Evolutionary conservation across 2,113 vertebrate genomes (phyloP).

Genomic region (Girardinichthys multiradiatus): DNA sequence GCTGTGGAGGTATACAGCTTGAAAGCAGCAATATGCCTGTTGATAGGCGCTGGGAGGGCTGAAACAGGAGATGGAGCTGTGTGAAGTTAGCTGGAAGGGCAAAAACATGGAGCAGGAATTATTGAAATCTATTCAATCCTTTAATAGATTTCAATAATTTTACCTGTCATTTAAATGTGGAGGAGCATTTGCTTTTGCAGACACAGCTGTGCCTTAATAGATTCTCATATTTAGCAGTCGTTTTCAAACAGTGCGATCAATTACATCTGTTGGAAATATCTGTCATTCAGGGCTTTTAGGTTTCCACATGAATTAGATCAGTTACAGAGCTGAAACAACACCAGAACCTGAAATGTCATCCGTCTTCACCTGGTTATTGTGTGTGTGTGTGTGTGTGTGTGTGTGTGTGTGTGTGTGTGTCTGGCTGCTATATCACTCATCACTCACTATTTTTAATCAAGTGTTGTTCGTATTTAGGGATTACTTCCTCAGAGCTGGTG

Average conservation of each 20-base stretch:
- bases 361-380: constrained; percentile 47
- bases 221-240: not conserved
- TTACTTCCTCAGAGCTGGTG: constrained; percentile 50
- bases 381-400: not conserved
- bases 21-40: no score
- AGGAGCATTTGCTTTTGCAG: not conserved
- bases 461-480: constrained; percentile 56
- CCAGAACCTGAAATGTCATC: constrained; percentile 45
- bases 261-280: constrained; percentile 46
- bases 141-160: no score
- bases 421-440: no score
- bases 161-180: not conserved
- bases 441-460: constrained; percentile 59
- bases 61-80: not conserved
- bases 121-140: not conserved
- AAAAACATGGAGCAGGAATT: not conserved
- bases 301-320: constrained; percentile 6
- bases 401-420: not conserved
- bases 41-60: no score
- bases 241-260: no score
- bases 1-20: no score
- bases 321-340: constrained; percentile 20
- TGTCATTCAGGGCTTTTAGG: constrained; percentile 28
- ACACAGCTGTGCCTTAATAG: not conserved
- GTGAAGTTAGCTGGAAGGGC: not conserved